Evolutionary conservation across 2,888 invertebrate genomes (phyloP).

Genomic region (Cremastobaeus sp.): DNA sequence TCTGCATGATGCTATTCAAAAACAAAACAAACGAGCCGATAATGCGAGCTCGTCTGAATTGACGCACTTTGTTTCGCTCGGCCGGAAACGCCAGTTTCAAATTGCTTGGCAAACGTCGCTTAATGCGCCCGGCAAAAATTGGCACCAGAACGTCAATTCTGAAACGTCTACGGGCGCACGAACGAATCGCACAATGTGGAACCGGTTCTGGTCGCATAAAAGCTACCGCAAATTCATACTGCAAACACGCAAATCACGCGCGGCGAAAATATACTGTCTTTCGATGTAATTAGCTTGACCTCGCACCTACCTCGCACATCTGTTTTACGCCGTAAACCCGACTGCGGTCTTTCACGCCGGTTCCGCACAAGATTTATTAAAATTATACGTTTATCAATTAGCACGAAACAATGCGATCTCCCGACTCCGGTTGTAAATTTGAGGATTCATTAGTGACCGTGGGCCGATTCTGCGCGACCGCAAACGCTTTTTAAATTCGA

Average conservation of each 20-base stretch:
- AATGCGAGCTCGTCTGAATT: background rate
- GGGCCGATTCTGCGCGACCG: too few species aligned
- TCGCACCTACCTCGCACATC: conserved; percentile 56
- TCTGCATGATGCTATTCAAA: too few species aligned
- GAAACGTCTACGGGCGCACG: conserved; percentile 1
- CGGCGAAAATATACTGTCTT: conserved; percentile 56
- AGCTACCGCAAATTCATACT: conserved; percentile 58
- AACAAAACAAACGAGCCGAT: too few species aligned
- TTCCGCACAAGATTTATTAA: conserved; percentile 26
- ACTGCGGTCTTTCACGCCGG: conserved; percentile 26
- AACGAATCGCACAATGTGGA: conserved; percentile 45
- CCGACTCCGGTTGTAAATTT: background rate
- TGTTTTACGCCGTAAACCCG: conserved; percentile 31
- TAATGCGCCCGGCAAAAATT: conserved; percentile 27
- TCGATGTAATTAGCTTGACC: conserved; percentile 57
- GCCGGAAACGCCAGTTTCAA: conserved; percentile 26
- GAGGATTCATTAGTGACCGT: background rate
- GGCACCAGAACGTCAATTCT: conserved; percentile 11
- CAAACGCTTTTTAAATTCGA: too few species aligned
- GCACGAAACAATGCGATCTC: too few species aligned
- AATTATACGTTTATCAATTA: conserved; percentile 32
- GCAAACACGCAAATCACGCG: conserved; percentile 59
- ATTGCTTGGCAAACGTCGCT: conserved; percentile 30
- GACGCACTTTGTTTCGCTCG: background rate
- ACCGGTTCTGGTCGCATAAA: conserved; percentile 56